Base-by-base conservation (phyloP, 2,113 vertebrate genomes). In the Zosterops pallidus region DNA sequence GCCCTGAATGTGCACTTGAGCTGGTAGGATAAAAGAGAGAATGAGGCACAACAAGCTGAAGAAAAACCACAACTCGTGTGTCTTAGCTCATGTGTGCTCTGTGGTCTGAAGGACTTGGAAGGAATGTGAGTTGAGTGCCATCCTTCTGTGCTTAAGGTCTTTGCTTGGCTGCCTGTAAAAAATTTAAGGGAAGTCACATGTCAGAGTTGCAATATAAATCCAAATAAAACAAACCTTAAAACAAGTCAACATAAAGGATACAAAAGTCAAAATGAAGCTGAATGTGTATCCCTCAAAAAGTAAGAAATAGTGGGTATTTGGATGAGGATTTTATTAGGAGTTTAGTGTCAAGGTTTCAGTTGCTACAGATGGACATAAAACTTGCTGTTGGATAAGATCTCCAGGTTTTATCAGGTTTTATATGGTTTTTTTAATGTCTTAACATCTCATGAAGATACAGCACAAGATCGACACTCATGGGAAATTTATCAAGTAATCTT, bases 211-310 rank as follows among this genome's bases (percentile, higher is more conserved):
- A 82, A 19, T 71, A 37, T 41, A 86, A 96, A 86, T 94, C 81
- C 93, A 92, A 92, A 86, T 80, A 70, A 95, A 93, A 70, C 47
- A 93, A 83, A 75, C 64, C 33, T 80, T 83, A 59, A 77, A 94
- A 72, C 46, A 92, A 77, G 44, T 50, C 46, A 77, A 49, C 17
- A 14, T 69, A 55, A 72, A 78, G 39, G 28, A 82, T 26, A 29
- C 23, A 50, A 37, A 75, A 84, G 31, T 26, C 56, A 14, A 44
- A 31, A 21, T 13, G 5, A 72, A 83, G 25, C 39, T 8, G 9
- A 64, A 59, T 39, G 23, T 11, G 2, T 59, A 25, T 81, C 18
- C 24, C 26, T 67, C 14, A 39, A 62, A 55, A 78, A 80, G 28
- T 39, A 70, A 74, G 67, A 74, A 69, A 14, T 25, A n/a, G 33